A percentile compares a stretch with the other conserved stretches of the same genome.
phyloP scores from a whole-genome alignment of 2,888 invertebrate genomes.

The Phyllotreta cruciferae region DNA sequence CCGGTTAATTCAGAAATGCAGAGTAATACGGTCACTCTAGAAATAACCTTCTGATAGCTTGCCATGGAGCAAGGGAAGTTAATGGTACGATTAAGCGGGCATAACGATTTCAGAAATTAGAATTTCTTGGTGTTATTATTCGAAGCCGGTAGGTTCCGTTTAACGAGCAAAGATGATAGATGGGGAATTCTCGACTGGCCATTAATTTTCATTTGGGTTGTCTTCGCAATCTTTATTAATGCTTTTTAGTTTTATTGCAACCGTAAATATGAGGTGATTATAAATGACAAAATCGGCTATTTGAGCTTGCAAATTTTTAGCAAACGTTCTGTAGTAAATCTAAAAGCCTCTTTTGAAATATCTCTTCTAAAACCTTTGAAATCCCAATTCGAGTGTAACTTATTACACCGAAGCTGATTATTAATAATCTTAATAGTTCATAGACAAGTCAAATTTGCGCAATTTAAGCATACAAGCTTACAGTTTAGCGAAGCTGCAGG shows the following conservation, averaged over 20 bases:
- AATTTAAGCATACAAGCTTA: no score
- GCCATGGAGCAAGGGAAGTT: not conserved
- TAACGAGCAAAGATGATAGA: conserved; percentile 12
- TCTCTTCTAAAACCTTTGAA: no score
- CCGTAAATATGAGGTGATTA: not conserved
- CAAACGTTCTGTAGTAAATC: no score
- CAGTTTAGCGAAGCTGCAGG: no score
- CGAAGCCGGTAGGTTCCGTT: conserved; percentile 2
- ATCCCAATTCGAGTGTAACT: no score
- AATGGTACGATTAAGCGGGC: conserved; percentile 5
- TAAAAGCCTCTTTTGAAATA: no score
- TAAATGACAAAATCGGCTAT: no score
- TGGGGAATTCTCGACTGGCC: not conserved
- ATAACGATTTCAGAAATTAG: conserved; percentile 9
- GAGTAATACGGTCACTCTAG: not conserved
- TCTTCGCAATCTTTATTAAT: not conserved
- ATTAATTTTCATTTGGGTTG: conserved; percentile 10
- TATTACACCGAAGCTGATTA: no score
- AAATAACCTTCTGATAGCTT: not conserved
- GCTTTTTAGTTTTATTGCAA: conserved; percentile 7
- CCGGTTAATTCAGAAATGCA: no score
- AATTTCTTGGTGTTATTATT: conserved; percentile 9
- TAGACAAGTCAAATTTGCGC: no score
- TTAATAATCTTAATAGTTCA: no score
- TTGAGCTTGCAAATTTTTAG: no score